Base-by-base conservation (phyloP, 2,888 invertebrate genomes). In the Hirudinaria manillensis region DNA sequence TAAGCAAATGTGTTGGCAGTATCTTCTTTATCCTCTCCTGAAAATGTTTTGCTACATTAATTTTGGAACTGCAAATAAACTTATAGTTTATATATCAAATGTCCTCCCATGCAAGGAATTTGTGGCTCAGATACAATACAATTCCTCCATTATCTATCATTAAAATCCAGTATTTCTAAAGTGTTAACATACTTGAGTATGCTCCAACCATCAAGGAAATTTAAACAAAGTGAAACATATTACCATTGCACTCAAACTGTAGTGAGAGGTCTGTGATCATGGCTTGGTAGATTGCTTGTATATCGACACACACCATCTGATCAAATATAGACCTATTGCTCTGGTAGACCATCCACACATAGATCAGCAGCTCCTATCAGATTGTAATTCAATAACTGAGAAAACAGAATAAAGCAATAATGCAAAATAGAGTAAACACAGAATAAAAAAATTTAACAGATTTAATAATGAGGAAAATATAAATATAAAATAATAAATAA, bases 211-310 rank as follows among this genome's bases (percentile, higher is more conserved):
- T n/a, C n/a, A n/a, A n/a, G n/a, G n/a, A n/a, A n/a, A n/a, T n/a
- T n/a, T n/a, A n/a, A n/a, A 2, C 16, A 7, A 38, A 45, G 34
- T 34, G n/a, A 68, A 36, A 29, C 3, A 68, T 24, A 34, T n/a
- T 24, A 73, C 73, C 73, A 61, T 73, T 73, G 73, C 73, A 73
- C 24, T 55, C 55, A 65, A 73, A 73, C 29, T 61, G 24, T 7
- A 73, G 27, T 21, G 65, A 32, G 13, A 73, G 34, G 24, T 73
- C 73, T n/a, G 73, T 73, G 36, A 73, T 32, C 65, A 73, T 73
- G 73, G 73, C 61, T 34, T 73, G 73, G 73, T 73, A 73, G 65
- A 73, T 36, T 1, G 73, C 61, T 38, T 73, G 73, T 29, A 73
- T 32, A 61, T 73, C 73, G n/a, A 73, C 24, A 38, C 73, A 73